Base-by-base conservation (phyloP, 1,140 invertebrate genomes). In the Neodiprion lecontei region DNA sequence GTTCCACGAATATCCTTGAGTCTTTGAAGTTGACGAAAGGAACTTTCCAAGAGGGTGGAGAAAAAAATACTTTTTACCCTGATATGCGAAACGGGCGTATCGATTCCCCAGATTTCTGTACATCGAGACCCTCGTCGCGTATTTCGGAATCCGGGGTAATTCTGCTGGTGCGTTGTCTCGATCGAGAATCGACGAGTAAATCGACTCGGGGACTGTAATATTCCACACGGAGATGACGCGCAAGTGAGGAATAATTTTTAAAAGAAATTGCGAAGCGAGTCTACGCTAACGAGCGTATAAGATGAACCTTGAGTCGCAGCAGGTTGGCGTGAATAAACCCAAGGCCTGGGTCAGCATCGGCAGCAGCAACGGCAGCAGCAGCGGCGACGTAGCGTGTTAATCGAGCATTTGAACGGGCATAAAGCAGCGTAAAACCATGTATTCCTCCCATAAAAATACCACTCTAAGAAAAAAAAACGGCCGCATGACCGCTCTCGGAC, bases 11-110 rank as follows among this genome's bases (percentile, higher is more conserved):
- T 40, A 40, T 40, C 28, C 28, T 2, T 72, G 48, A 74, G 74
- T 70, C 81, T 82, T 82, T 82, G 80, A 82, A 75, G 79, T 67
- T 66, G 68, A 67, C 21, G 40, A 66, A 72, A 67, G 7, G 70
- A 73, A 73, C 76, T 79, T 79, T 75, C 65, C 23, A 72, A 74
- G 74, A 74, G 74, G 72, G 67, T 61, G 11, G 11, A 40, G 28
- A 40, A 40, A 40, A 61, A 61, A 61, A 8, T 61, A 5, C 8
- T 17, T 61, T 61, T 61, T 14, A 5, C 8, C 8, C 53, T 14
- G 11, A 61, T 61, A 61, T 61, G 53, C 4, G 9, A 61, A 14
- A 17, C 8, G 7, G 11, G n/a, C n/a, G n/a, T 61, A 61, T 61
- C n/a, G 53, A 61, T 61, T 61, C n/a, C n/a, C 53, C 11, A 61